Evolutionary conservation across 2,888 invertebrate genomes (phyloP).

Genomic region (Chloroclysta siterata): DNA sequence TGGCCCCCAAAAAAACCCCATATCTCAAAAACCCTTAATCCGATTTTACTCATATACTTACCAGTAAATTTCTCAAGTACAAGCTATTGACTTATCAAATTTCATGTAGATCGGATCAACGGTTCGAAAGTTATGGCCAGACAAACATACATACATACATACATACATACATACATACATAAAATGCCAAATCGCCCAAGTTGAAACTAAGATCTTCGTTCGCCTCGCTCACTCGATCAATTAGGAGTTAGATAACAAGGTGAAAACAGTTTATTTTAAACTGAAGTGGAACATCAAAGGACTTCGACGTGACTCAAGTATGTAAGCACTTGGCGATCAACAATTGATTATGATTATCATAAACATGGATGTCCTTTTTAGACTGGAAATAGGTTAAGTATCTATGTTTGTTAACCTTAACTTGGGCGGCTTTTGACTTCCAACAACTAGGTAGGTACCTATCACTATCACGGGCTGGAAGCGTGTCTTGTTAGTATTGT

Average conservation of each 20-base stretch:
- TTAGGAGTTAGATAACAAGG: neutral
- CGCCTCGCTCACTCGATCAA: no score
- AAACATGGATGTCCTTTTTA: constrained; percentile 47
- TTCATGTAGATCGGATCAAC: no score
- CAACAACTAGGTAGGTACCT: neutral
- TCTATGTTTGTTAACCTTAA: constrained; percentile 47
- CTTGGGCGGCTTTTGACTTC: constrained; percentile 28
- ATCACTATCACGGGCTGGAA: constrained; percentile 25
- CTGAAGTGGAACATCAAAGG: constrained; percentile 52
- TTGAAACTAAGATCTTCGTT: no score
- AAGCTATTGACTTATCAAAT: no score
- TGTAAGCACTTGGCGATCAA: constrained; percentile 11
- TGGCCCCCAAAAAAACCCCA: no score
- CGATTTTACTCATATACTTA: no score
- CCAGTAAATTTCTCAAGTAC: no score
- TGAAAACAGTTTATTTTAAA: neutral
- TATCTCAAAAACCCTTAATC: no score
- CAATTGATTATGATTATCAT: constrained; percentile 39
- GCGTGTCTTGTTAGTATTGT: constrained; percentile 18
- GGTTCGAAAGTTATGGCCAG: no score
- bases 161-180: no score
- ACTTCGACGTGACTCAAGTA: constrained; percentile 37
- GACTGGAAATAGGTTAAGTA: constrained; percentile 50
- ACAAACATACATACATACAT: no score
- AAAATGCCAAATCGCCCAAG: no score